A percentile compares a stretch with the other conserved stretches of the same genome.
phyloP scores from a whole-genome alignment of 2,888 invertebrate genomes.

The Brenthis ino region DNA sequence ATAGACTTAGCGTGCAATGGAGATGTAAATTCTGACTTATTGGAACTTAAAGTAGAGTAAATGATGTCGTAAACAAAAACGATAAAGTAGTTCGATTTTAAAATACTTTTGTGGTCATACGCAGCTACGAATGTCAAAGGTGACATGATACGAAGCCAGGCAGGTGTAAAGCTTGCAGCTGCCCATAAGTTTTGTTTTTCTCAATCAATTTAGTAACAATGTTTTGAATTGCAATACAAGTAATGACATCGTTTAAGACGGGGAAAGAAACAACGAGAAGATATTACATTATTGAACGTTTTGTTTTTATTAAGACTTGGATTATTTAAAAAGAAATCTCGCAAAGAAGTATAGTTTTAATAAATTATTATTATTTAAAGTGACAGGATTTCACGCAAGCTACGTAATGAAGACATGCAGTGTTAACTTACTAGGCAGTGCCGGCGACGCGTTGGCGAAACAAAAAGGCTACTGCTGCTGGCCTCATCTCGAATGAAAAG shows the following conservation, averaged over 20 bases:
- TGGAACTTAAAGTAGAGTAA: neutral
- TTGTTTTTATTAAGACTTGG: neutral
- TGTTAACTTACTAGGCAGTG: conserved; percentile 23
- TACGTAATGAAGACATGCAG: conserved; percentile 27
- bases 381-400: conserved; percentile 5
- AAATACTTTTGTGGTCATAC: conserved; percentile 14
- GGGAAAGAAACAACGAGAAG: neutral
- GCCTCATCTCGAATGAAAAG: conserved; percentile 14
- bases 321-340: too few relatives aligned
- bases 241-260: conserved; percentile 19
- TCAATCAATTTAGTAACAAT: conserved; percentile 32
- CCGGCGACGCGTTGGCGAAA: conserved; percentile 21
- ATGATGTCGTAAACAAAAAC: neutral
- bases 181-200: conserved; percentile 44
- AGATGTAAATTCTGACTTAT: neutral
- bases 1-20: too few relatives aligned
- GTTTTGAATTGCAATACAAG: conserved; percentile 33
- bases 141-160: conserved; percentile 54
- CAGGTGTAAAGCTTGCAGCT: conserved; percentile 66
- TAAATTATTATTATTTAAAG: neutral
- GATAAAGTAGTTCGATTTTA: conserved; percentile 30
- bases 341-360: too few relatives aligned
- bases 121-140: conserved; percentile 67
- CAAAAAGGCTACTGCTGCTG: conserved; percentile 20
- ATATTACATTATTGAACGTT: neutral